These are phyloP conservation scores for Drosophila kanapiae DNA, from an alignment of 1,140 invertebrate genomes.

Conservation along the genomic window DNA sequence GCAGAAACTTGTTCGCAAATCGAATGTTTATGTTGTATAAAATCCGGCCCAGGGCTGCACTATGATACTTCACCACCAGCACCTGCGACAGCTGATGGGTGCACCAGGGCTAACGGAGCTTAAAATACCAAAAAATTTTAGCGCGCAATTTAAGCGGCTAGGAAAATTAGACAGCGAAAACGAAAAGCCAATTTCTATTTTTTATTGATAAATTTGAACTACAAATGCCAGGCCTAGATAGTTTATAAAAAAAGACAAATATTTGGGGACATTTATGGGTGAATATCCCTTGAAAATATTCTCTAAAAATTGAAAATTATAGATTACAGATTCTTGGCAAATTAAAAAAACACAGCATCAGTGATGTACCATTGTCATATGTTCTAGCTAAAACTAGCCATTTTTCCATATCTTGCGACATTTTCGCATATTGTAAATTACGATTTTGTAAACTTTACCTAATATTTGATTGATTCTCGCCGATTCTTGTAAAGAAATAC, in stretches of 20 bases:
- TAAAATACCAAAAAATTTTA: too few species aligned
- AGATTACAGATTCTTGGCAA: too few species aligned
- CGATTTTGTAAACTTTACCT: too few species aligned
- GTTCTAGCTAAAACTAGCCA: too few species aligned
- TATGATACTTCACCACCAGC: not conserved
- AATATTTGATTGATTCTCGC: too few species aligned
- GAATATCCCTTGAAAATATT: not conserved
- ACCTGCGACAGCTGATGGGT: conserved; percentile 3
- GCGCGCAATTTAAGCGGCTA: conserved; percentile 21
- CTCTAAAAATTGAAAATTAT: not conserved
- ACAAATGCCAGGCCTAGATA: not conserved
- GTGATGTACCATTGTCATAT: too few species aligned
- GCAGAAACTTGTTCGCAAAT: not conserved
- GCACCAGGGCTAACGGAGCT: conserved; percentile 2
- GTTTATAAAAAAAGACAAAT: not conserved
- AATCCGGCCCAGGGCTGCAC: conserved; percentile 27
- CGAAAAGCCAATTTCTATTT: not conserved
- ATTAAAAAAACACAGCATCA: too few species aligned
- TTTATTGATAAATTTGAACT: conserved; percentile 29
- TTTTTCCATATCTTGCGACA: too few species aligned
- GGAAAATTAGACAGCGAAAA: not conserved
- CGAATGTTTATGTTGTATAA: conserved; percentile 42
- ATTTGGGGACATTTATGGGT: too few species aligned
- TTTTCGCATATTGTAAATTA: too few species aligned
- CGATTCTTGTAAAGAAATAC: too few species aligned